Base-by-base conservation (phyloP, 64 coral and sea anemone genomes). In the Montipora sp. region DNA sequence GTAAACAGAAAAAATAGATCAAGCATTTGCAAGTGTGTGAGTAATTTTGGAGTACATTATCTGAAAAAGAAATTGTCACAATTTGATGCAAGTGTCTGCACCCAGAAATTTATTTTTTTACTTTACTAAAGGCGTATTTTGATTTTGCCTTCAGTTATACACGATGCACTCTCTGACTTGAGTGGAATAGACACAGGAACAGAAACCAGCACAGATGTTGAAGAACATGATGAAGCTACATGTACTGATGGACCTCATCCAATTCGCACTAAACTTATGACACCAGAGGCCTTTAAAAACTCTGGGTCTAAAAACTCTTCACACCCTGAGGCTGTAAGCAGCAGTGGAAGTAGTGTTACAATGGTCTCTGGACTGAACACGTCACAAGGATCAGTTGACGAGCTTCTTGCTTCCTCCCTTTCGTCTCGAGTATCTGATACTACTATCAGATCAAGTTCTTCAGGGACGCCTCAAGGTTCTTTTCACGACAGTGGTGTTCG, bases 151-250 rank as follows among this genome's bases (percentile, higher is more conserved):
- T 6, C 49, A 98, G 96, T 92, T 46, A 87, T 95, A 19, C 93
- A 22, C 61, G 96, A 98, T 89, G 96, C 66, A 47, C 70, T 98
- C 51, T 98, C 96, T 36, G 96, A 98, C 88, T 51, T 98, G 15
- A 98, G 96, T 94, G 96, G 94, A 46, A 80, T 95, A 76, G 95
- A 98, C 21, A 94, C 91, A n/a, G 81, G 93, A 49, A 86, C 95
- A 60, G 95, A 96, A 88, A 65, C 92, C 16, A 95, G 94, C 57
- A 95, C 94, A 51, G 94, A 98, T 85, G 73, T 90, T 14, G 96
- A 98, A 53, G 96, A 98, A 61, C 79, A 63, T n/a, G 96, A 96
- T 18, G 53, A 75, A 13, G 70, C 12, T 21, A 77, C 94, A 8
- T 36, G 36, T 36, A 36, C 36, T 36, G 91, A 85, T 44, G 88